Conservation (phyloP, 1,140 invertebrate species). For the Uloborus diversus region DNA sequence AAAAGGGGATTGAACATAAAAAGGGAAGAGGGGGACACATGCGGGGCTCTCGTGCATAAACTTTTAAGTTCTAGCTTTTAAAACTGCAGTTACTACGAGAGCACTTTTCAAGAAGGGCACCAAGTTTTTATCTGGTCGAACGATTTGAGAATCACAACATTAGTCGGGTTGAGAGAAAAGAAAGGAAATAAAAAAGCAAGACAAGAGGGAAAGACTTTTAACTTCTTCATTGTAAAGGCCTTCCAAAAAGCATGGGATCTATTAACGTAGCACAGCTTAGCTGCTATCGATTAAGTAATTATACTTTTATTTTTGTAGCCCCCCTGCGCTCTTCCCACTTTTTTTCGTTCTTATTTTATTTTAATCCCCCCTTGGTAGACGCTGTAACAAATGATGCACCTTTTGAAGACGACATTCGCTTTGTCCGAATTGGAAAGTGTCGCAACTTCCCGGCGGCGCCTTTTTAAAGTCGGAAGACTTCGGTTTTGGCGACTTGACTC, state of each 20-base stretch:
- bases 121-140: conserved; percentile 47
- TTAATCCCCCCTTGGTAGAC: conserved; percentile 15
- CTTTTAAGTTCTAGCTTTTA: conserved; percentile 10
- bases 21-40: background rate
- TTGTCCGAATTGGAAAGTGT: conserved; percentile 2
- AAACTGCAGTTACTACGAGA: conserved; percentile 17
- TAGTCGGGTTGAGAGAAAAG: background rate
- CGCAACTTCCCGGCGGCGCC: background rate
- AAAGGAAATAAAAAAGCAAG: background rate
- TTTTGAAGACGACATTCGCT: conserved; percentile 28
- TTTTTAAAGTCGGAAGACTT: background rate
- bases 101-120: conserved; percentile 32
- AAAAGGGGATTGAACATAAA: background rate
- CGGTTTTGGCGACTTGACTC: no score
- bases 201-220: conserved; percentile 25
- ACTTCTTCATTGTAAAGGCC: conserved; percentile 40
- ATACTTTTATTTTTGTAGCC: conserved; percentile 45
- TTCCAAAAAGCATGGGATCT: conserved; percentile 35
- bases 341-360: background rate
- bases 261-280: conserved; percentile 41
- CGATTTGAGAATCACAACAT: conserved; percentile 47
- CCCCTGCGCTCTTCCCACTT: background rate
- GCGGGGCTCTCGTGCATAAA: conserved; percentile 9
- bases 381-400: conserved; percentile 43
- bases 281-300: conserved; percentile 53